These are phyloP conservation scores for Bufo gargarizans DNA, from an alignment of 2,113 vertebrate species.

Conservation along the genomic window DNA sequence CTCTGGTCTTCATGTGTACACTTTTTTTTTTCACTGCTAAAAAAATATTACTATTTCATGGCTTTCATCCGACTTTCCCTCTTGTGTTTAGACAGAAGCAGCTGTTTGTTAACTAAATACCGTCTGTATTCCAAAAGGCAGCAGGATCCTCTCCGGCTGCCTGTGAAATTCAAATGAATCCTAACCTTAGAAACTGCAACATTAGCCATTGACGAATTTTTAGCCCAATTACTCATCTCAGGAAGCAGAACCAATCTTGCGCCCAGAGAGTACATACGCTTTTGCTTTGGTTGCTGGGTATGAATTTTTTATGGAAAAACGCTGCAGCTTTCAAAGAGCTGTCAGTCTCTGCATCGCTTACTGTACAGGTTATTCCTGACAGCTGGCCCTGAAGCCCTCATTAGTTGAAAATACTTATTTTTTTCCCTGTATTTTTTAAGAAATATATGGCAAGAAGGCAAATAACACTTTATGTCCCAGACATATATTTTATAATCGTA, in stretches of 20 bases:
- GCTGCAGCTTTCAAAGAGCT: constrained; percentile 57
- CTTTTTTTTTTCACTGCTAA: constrained; percentile 25
- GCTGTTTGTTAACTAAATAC: constrained; percentile 58
- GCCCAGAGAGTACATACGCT: background rate
- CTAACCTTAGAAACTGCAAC: constrained; percentile 69
- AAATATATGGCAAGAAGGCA: constrained; percentile 6
- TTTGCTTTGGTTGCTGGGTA: constrained; percentile 61
- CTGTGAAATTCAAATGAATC: constrained; percentile 71
- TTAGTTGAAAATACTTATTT: constrained; percentile 54
- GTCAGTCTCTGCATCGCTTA: constrained; percentile 49
- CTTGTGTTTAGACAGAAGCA: constrained; percentile 54
- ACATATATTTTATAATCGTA: background rate
- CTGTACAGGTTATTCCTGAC: constrained; percentile 46
- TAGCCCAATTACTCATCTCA: constrained; percentile 72
- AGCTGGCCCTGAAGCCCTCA: constrained; percentile 56
- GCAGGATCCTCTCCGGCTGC: constrained; percentile 17
- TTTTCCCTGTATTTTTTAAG: constrained; percentile 50
- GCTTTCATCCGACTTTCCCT: constrained; percentile 48
- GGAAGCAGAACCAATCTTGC: constrained; percentile 61
- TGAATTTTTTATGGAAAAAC: constrained; percentile 58
- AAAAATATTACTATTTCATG: constrained; percentile 42
- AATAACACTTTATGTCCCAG: constrained; percentile 40
- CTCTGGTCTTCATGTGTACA: constrained; percentile 15
- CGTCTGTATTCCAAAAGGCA: constrained; percentile 50
- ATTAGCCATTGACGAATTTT: constrained; percentile 71